A percentile compares a stretch with the other conserved stretches of the same genome.
These are phyloP conservation scores for Ariolimax columbianus DNA, from an alignment of 2,888 invertebrate genomes.

Conservation along the genomic window DNA sequence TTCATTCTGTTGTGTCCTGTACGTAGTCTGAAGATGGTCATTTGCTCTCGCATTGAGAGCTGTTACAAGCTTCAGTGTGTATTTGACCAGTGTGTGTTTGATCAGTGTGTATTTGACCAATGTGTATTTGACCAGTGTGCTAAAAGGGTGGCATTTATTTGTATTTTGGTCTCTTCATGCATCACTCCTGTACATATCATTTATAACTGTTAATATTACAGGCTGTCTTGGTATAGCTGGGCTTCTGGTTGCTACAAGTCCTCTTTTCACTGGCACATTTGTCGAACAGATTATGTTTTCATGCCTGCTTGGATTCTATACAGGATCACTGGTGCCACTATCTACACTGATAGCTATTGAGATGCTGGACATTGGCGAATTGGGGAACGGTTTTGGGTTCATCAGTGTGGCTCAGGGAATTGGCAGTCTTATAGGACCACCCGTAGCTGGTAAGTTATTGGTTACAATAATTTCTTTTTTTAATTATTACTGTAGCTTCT, in stretches of 20 bases:
- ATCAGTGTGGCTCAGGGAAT: slow-evolving; percentile 17
- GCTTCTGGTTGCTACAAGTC: slow-evolving; percentile 10
- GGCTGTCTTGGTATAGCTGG: slow-evolving; percentile 46
- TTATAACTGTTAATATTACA: slow-evolving; percentile 1
- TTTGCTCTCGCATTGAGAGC: no score
- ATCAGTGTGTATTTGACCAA: no score
- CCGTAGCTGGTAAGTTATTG: slow-evolving; percentile 9
- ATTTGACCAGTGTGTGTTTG: no score
- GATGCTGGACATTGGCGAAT: slow-evolving; percentile 38
- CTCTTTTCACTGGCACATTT: slow-evolving; percentile 28
- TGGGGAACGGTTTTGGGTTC: slow-evolving; percentile 45
- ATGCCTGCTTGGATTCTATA: slow-evolving; percentile 35
- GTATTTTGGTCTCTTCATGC: no score
- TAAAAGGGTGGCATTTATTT: no score
- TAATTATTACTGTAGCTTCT: not conserved
- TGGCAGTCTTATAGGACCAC: slow-evolving; percentile 23
- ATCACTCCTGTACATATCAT: no score
- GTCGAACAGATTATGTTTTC: slow-evolving; percentile 39
- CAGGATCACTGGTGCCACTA: slow-evolving; percentile 43
- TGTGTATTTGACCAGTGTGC: no score
- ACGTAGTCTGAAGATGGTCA: no score
- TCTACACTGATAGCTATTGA: slow-evolving; percentile 45
- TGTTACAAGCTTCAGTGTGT: no score
- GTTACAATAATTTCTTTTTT: no score
- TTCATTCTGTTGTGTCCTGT: no score